These are phyloP conservation scores for Myotis daubentonii DNA, from an alignment of 2,797 vertebrate genomes.

Conservation along the genomic window DNA sequence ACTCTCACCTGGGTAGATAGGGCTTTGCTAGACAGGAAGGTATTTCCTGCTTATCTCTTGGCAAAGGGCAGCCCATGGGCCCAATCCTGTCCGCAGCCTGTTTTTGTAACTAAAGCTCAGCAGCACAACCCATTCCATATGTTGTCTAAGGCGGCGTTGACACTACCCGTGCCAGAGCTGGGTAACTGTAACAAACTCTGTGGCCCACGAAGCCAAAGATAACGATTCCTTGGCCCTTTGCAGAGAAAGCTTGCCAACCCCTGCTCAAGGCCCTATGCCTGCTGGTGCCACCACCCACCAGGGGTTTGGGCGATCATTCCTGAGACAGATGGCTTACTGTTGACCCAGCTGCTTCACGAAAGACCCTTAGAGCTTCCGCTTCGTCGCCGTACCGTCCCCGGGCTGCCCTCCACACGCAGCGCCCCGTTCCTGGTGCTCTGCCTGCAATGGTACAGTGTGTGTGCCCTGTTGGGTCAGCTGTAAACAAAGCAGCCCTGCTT, in stretches of 20 bases:
- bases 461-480: constrained; percentile 56
- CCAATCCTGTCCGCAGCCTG: neutral
- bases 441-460: neutral
- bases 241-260: neutral
- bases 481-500: constrained; percentile 43
- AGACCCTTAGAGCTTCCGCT: constrained; percentile 32
- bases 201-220: neutral
- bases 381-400: neutral
- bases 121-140: neutral
- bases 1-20: neutral
- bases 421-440: constrained; percentile 58
- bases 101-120: neutral
- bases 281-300: neutral
- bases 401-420: constrained; percentile 8
- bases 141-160: neutral
- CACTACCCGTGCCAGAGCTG: neutral
- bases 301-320: neutral
- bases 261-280: neutral
- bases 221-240: neutral
- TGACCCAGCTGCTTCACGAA: neutral
- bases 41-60: neutral
- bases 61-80: neutral
- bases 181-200: neutral
- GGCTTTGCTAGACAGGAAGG: neutral
- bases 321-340: neutral